phyloP scores from a whole-genome alignment of 2,797 vertebrate genomes.

The Anableps anableps region DNA sequence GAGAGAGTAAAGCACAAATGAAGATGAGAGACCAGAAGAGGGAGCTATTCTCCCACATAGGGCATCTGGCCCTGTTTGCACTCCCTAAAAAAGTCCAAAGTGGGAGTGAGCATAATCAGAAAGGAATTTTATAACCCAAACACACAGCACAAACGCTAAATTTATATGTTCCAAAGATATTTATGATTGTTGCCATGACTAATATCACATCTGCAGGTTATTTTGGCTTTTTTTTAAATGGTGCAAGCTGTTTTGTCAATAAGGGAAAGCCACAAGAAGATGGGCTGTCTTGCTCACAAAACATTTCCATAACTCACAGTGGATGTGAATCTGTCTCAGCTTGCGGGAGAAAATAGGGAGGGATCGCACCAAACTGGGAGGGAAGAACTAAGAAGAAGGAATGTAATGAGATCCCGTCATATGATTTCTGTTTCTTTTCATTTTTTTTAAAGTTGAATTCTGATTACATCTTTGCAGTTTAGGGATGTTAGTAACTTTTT shows the following conservation, averaged over 20 bases:
- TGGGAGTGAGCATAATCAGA: conserved; percentile 10
- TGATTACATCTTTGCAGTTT: conserved; percentile 69
- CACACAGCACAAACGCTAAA: conserved; percentile 9
- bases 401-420: conserved; percentile 70
- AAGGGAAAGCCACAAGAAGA: conserved; percentile 30
- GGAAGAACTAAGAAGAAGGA: conserved; percentile 62
- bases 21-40: conserved; percentile 47
- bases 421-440: conserved; percentile 57
- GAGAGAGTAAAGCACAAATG: conserved; percentile 1
- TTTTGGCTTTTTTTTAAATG: conserved; percentile 10
- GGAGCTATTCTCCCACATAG: conserved; percentile 48
- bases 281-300: conserved; percentile 36
- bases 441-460: conserved; percentile 36
- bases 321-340: conserved; percentile 74
- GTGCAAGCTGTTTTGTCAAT: conserved; percentile 34
- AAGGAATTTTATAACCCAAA: conserved; percentile 18
- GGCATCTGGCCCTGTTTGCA: conserved; percentile 30
- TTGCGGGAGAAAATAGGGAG: conserved; percentile 77
- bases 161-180: conserved; percentile 2
- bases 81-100: conserved; percentile 27
- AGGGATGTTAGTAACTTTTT: conserved; percentile 70
- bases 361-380: conserved; percentile 67
- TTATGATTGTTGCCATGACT: conserved; percentile 3
- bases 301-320: conserved; percentile 64
- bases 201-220: conserved; percentile 10